Percentiles rank a stretch among this genome's conserved stretches.
Evolutionary conservation across 1,140 invertebrate genomes (phyloP).

Genomic region (Chelonus insularis): DNA sequence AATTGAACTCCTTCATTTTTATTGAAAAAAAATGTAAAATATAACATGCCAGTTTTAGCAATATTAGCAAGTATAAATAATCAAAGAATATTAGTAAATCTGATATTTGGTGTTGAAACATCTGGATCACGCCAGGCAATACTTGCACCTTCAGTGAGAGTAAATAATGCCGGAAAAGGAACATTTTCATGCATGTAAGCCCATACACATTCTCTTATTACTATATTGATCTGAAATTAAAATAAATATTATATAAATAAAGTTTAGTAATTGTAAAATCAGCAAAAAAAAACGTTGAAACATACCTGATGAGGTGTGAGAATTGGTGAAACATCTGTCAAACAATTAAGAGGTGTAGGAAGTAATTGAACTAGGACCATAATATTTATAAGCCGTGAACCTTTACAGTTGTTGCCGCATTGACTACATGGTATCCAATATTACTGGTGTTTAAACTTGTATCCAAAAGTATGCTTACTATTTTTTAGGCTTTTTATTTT

Average conservation of each 20-base stretch:
- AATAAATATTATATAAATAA: too few species aligned
- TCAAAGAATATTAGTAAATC: constrained; percentile 80
- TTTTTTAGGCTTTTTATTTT: constrained; percentile 66
- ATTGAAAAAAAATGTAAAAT: constrained; percentile 66
- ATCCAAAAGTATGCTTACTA: constrained; percentile 64
- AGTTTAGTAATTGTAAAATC: too few species aligned
- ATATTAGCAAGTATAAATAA: constrained; percentile 84
- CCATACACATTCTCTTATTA: constrained; percentile 85
- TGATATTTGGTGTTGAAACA: constrained; percentile 66
- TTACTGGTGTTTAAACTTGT: constrained; percentile 53
- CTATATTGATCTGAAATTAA: constrained; percentile 72
- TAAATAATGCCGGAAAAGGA: constrained; percentile 79
- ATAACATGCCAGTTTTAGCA: constrained; percentile 73
- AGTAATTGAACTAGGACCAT: constrained; percentile 86
- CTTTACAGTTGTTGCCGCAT: constrained; percentile 51
- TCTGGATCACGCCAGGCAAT: constrained; percentile 76
- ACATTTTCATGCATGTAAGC: constrained; percentile 89
- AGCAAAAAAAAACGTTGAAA: too few species aligned
- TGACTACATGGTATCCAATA: constrained; percentile 55
- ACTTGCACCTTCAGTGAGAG: constrained; percentile 60
- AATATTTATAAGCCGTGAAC: constrained; percentile 70
- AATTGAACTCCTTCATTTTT: constrained; percentile 45
- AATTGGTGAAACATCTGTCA: constrained; percentile 77
- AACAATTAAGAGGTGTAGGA: constrained; percentile 79
- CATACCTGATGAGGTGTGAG: constrained; percentile 77